Evolutionary conservation across 2,888 invertebrate genomes (phyloP), one percentile per base, ranked within the genome.

Genomic region (Sceliomorpha sp.): DNA sequence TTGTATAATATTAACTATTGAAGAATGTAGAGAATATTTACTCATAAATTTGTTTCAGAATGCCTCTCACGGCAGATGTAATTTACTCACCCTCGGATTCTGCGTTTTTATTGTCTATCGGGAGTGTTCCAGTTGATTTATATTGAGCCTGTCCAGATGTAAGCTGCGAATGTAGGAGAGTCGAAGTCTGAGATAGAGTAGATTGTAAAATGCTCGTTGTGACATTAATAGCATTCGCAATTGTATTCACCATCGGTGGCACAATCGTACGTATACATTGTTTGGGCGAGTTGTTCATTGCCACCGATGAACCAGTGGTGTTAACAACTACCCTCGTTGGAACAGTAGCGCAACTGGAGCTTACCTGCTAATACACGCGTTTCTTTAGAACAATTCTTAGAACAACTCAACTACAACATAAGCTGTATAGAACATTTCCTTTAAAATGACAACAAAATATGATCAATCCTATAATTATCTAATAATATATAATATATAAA

Each of bases 161-260:
- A 1, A 87, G 73, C 47, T 87, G 86, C 6, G 82, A 77, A 59
- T 87, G 87, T 34, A 87, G 69, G 1, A 82, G 70, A 1, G 84
- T 87, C 7, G 88, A 76, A 2, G 86, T 79, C 60, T 88, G 88
- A 4, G 88, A 88, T 20, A 88, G 72, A 1, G 88, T 88, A 0
- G 87, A 86, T 42, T 88, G 88, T 1, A 88, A 76, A 59, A 88
- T 88, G 24, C 85, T 86, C 3, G 86, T 82, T 0, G 82, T 85
- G 4, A 83, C 83, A 55, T 75, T 84, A 10, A 84, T 74, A n/a
- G 78, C 74, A 13, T 74, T 81, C 13, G 79, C 17, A 9, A 73
- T 73, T 1, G 77, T 75, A 7, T 78, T 80, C 1, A 73, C 72
- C 53, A 80, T 76, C 2, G 82, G 79, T 15, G 86, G 81, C 24